Evolutionary conservation across 2,113 vertebrate genomes (phyloP), one percentile per base, ranked within the genome.

Genomic region (Sminthopsis crassicaudata): DNA sequence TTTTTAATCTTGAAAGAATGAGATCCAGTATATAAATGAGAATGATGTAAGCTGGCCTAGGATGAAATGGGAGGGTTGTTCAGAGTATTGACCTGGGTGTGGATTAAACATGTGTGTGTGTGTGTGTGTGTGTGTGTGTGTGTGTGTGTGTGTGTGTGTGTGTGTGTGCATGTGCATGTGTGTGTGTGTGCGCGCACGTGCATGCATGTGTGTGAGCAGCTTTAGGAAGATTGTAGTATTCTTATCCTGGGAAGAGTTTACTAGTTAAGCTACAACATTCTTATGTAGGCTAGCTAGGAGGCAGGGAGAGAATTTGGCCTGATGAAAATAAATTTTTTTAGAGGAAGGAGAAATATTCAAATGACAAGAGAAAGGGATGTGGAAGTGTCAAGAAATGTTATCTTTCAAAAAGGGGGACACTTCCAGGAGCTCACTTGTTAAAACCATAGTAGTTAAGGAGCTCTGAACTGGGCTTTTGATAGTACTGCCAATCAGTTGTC

Each of bases 141-240:
- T 11, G 57, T 10, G 27, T 54, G 4, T 11, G 50, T 48, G 48
- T 48, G 48, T 48, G 4, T 48, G 46, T 5, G 48, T 5, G 48
- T 5, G 48, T 5, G 48, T 6, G 0, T 5, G 4, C 25, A n/a
- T n/a, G n/a, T n/a, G n/a, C n/a, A n/a, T n/a, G n/a, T 25, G 3
- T 57, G 60, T 36, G 57, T 67, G 57, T 67, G 57, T 60, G 57
- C 27, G 54, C 6, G 54, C 2, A 26, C 1, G 26, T 55, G 25
- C 22, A 23, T 5, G 22, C 22, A 5, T 23, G 22, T 54, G 4
- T 54, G 4, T 11, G 50, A 51, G 50, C 23, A 60, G 7, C 8
- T 11, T 60, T 60, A 60, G 25, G 25, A 60, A 60, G 26, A 60
- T 30, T 30, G 10, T 10, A 60, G 57, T 30, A 60, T 60, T 60